These are phyloP conservation scores for Lagopus leucura DNA, from an alignment of 2,113 vertebrate genomes.

Conservation along the genomic window DNA sequence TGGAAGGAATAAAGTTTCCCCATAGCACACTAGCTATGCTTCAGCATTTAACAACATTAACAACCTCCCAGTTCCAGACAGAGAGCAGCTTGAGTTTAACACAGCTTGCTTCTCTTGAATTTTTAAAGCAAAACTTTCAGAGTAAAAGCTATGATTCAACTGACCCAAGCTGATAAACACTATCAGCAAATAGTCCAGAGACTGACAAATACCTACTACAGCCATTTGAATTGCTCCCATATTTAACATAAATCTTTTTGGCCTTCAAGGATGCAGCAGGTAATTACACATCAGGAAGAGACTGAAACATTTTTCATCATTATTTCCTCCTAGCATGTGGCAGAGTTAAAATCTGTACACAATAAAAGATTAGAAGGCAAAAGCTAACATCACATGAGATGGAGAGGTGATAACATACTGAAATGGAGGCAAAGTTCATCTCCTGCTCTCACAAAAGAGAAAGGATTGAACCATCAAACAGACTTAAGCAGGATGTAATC, in stretches of 20 bases:
- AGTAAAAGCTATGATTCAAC: not conserved
- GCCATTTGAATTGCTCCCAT: not conserved
- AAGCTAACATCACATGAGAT: not conserved
- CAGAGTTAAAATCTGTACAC: not conserved
- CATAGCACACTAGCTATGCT: not conserved
- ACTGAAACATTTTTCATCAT: not conserved
- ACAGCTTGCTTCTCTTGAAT: not conserved
- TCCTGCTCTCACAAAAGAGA: not conserved
- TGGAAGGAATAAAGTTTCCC: not conserved
- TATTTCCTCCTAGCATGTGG: not conserved
- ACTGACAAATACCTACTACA: not conserved
- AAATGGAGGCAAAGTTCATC: not conserved
- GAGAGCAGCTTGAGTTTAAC: not conserved
- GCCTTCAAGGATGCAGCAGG: not conserved
- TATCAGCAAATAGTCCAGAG: not conserved
- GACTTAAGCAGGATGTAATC: not conserved
- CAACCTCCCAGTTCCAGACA: not conserved
- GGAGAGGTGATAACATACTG: not conserved
- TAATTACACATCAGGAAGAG: slow-evolving; percentile 1
- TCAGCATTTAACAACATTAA: not conserved
- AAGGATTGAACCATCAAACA: not conserved
- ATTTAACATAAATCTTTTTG: not conserved
- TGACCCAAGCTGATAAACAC: not conserved
- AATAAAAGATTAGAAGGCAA: slow-evolving; percentile 7
- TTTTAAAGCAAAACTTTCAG: not conserved